Evolutionary conservation across 1,140 invertebrate genomes (phyloP).

Genomic region (Phortica variegata): DNA sequence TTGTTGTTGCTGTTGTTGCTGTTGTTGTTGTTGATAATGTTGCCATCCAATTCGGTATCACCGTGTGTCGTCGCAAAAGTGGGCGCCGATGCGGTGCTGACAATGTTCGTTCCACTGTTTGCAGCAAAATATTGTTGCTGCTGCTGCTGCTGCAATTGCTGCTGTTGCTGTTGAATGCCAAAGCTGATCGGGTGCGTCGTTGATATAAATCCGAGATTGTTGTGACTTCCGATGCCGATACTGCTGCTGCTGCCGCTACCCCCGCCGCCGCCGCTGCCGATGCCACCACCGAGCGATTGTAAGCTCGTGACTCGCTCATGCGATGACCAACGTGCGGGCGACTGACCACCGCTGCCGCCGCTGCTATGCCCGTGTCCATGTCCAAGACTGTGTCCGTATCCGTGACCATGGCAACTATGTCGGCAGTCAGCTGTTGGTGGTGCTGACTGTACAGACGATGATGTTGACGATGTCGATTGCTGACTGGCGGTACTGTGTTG

Average conservation of each 20-base stretch:
- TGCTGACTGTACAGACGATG: conserved; percentile 20
- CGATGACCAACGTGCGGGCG: conserved; percentile 8
- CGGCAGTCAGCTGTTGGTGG: background rate
- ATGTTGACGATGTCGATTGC: conserved; percentile 23
- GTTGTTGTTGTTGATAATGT: conserved; percentile 49
- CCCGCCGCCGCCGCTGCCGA: conserved; percentile 15
- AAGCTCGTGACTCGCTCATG: conserved; percentile 9
- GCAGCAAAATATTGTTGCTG: background rate
- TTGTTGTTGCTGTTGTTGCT: background rate
- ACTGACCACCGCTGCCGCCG: conserved; percentile 1
- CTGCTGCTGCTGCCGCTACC: background rate
- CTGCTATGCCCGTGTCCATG: background rate
- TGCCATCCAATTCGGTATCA: conserved; percentile 29
- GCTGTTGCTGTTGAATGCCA: background rate
- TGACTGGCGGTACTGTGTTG: conserved; percentile 22
- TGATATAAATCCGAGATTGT: no score
- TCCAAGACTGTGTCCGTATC: background rate
- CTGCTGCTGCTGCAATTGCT: no score
- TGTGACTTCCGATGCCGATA: background rate
- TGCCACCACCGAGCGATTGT: conserved; percentile 18
- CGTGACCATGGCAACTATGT: background rate
- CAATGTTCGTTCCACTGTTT: background rate
- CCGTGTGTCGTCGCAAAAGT: conserved; percentile 18
- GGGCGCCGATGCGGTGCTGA: conserved; percentile 18
- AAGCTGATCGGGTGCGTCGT: no score